Evolutionary conservation across 2,888 invertebrate species (phyloP).

Genomic region (Tenthredo distinguenda): DNA sequence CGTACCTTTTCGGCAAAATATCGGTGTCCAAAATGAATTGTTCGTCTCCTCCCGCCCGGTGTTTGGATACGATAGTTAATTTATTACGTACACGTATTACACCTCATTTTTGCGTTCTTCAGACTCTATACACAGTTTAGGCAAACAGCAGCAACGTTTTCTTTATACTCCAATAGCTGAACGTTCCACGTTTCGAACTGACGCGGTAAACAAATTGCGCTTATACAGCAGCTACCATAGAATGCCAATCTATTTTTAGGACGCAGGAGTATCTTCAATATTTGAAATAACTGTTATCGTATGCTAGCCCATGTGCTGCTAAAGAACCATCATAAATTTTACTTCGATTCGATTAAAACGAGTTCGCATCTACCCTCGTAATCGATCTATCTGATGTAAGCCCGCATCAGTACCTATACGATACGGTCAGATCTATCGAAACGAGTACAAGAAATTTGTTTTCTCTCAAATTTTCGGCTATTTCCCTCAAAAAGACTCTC

Average conservation of each 20-base stretch:
- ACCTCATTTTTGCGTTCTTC: not conserved
- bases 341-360: not conserved
- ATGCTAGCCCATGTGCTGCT: not conserved
- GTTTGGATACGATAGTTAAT: constrained; percentile 8
- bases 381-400: not conserved
- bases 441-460: not conserved
- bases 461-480: not conserved
- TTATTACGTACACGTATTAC: constrained; percentile 31
- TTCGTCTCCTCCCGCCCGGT: not conserved
- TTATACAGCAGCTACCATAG: not conserved
- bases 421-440: not conserved
- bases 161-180: not conserved
- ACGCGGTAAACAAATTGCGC: not conserved
- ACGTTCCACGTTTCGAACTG: not conserved
- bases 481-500: not conserved
- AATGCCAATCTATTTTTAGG: not conserved
- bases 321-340: not conserved
- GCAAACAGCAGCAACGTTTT: not conserved
- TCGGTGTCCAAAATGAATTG: not conserved
- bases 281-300: not conserved
- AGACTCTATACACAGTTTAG: not conserved
- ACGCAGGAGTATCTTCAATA: not conserved
- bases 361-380: not conserved
- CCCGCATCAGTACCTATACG: not conserved
- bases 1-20: not conserved